Evolutionary conservation across 2,888 invertebrate genomes (phyloP).

Genomic region (Scaptomyza parva): DNA sequence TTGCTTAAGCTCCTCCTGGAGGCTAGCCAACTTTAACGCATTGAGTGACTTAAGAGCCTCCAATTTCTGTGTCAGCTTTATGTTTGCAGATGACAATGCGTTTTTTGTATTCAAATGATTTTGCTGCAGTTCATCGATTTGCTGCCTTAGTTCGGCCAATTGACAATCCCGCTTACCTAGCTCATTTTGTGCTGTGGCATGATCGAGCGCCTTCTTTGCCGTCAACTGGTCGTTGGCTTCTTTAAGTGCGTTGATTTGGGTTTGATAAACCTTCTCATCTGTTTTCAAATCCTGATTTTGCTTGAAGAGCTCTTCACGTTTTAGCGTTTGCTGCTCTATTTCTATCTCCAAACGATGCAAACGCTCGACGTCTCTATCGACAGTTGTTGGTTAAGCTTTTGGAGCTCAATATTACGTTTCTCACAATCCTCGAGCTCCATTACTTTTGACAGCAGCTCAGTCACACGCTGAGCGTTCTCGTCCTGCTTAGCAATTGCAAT

Average conservation of each 20-base stretch:
- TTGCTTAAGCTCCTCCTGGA: slow-evolving; percentile 1
- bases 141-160: background rate
- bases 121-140: background rate
- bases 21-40: no score
- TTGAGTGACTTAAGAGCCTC: background rate
- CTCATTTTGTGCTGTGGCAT: background rate
- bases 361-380: background rate
- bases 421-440: slow-evolving; percentile 1
- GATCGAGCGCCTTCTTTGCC: background rate
- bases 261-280: background rate
- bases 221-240: background rate
- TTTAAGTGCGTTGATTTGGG: slow-evolving; percentile 6
- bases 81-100: slow-evolving; percentile 6
- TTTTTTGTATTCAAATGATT: no score
- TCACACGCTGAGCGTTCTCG: background rate
- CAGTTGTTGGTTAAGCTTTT: slow-evolving; percentile 5
- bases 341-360: background rate
- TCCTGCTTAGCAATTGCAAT: background rate
- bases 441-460: background rate
- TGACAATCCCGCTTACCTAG: background rate
- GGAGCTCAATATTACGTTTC: background rate
- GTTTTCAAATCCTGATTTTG: background rate
- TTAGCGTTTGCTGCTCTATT: background rate
- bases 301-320: background rate
- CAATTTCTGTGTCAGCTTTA: slow-evolving; percentile 1